Evolutionary conservation across 2,888 invertebrate genomes (phyloP).

Genomic region (Catocala fraxini): DNA sequence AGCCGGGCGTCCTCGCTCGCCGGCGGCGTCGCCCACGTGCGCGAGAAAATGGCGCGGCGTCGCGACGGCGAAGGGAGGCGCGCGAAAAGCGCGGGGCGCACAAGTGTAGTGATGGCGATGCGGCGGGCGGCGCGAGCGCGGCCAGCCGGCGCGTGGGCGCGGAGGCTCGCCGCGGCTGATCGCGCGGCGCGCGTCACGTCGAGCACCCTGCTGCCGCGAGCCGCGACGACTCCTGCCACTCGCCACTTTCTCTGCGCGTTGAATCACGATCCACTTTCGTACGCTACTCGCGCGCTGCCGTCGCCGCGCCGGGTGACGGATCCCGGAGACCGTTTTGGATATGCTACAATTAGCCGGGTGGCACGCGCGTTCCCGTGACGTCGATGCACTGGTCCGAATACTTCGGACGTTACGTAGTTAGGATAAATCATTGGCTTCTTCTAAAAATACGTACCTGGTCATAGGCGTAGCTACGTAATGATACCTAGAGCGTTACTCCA

Average conservation of each 20-base stretch:
- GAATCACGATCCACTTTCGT: conserved; percentile 80
- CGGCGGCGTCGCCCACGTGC: conserved; percentile 84
- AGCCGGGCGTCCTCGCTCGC: conserved; percentile 78
- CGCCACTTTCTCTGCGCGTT: conserved; percentile 62
- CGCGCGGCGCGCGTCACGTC: conserved; percentile 59
- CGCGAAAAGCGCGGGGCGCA: conserved; percentile 84
- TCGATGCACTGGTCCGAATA: conserved; percentile 72
- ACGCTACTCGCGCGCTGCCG: conserved; percentile 58
- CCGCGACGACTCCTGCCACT: conserved; percentile 51
- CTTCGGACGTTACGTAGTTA: conserved; percentile 75
- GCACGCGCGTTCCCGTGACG: conserved; percentile 82
- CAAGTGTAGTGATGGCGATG: conserved; percentile 76
- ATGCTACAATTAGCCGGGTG: conserved; percentile 82
- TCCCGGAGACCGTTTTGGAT: conserved; percentile 80
- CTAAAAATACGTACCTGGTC: conserved; percentile 77
- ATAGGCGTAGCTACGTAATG: conserved; percentile 69
- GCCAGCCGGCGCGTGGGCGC: conserved; percentile 73
- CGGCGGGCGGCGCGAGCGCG: conserved; percentile 66
- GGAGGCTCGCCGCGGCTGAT: conserved; percentile 79
- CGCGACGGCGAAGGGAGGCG: conserved; percentile 82
- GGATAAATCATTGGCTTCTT: conserved; percentile 74
- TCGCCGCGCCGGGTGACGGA: conserved; percentile 57
- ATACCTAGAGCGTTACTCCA: conserved; percentile 51
- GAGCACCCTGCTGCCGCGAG: conserved; percentile 46
- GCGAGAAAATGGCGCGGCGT: conserved; percentile 87